phyloP scores from a whole-genome alignment of 2,113 vertebrate genomes.

The Protomyctophum bolini region DNA sequence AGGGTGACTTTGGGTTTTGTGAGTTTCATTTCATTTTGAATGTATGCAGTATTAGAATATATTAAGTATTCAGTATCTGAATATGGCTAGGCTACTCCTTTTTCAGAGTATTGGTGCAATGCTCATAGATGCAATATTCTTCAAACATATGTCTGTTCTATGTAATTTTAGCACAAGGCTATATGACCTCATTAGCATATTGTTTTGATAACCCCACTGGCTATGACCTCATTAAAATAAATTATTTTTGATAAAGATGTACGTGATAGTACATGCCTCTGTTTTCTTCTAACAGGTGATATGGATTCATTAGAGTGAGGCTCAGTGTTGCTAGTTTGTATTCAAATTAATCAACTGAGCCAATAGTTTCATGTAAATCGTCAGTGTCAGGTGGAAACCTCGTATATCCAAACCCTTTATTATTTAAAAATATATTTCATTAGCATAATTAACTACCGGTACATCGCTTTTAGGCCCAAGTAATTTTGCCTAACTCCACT shows the following conservation, averaged over 20 bases:
- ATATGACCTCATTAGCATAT: not conserved
- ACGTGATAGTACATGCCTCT: constrained; percentile 49
- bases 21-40: constrained; percentile 39
- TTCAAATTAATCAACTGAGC: constrained; percentile 24
- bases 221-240: constrained; percentile 68
- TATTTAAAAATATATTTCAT: too few relatives aligned
- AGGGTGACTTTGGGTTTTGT: too few relatives aligned
- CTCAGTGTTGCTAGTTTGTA: constrained; percentile 1
- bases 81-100: not conserved
- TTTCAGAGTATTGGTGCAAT: constrained; percentile 30
- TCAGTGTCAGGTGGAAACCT: not conserved
- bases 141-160: not conserved
- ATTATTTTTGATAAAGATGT: constrained; percentile 55
- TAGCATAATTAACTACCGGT: too few relatives aligned
- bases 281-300: constrained; percentile 32
- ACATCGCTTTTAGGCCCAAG: too few relatives aligned
- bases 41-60: constrained; percentile 13
- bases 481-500: too few relatives aligned
- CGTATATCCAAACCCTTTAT: not conserved
- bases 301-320: constrained; percentile 41
- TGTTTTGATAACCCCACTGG: constrained; percentile 12
- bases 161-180: not conserved
- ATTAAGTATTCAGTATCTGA: constrained; percentile 14
- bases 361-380: too few relatives aligned
- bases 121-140: constrained; percentile 25